These are phyloP conservation scores for Xylocampa areola DNA, from an alignment of 2,888 invertebrate species.

Conservation along the genomic window DNA sequence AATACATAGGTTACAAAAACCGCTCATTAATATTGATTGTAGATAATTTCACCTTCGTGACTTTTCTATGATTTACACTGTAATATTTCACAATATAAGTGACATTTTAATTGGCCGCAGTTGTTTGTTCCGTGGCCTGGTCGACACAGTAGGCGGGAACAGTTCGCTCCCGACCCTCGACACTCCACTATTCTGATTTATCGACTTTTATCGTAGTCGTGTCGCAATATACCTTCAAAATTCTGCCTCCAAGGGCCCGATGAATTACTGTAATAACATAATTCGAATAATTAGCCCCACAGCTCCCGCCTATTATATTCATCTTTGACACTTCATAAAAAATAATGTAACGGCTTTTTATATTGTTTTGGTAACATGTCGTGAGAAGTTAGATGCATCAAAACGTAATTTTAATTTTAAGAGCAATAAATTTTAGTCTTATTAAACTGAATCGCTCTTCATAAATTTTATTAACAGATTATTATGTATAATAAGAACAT, in stretches of 20 bases:
- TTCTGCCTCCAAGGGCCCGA: conserved; percentile 35
- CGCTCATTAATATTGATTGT: conserved; percentile 56
- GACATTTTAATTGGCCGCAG: conserved; percentile 61
- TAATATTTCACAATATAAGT: conserved; percentile 59
- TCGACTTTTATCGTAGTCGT: conserved; percentile 46
- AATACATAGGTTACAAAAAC: conserved; percentile 53
- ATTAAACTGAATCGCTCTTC: conserved; percentile 18
- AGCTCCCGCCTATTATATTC: conserved; percentile 43
- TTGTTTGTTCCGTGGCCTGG: conserved; percentile 49
- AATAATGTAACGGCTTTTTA: conserved; percentile 22
- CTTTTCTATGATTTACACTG: conserved; percentile 58
- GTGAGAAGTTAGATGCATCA: conserved; percentile 34
- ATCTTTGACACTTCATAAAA: conserved; percentile 50
- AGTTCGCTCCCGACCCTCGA: conserved; percentile 29
- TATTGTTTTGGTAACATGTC: conserved; percentile 19
- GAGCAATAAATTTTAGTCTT: conserved; percentile 34
- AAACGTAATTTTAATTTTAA: conserved; percentile 42
- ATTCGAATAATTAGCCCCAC: conserved; percentile 39
- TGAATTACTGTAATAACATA: conserved; percentile 60
- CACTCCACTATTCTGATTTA: conserved; percentile 42
- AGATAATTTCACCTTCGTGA: conserved; percentile 60
- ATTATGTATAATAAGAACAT: conserved; percentile 12
- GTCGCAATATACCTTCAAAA: conserved; percentile 43
- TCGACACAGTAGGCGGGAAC: conserved; percentile 41
- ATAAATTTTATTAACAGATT: conserved; percentile 20